Percentiles rank a stretch among this genome's conserved stretches.
phyloP scores from a whole-genome alignment of 2,888 invertebrate genomes.

The Spicauda simplicius region DNA sequence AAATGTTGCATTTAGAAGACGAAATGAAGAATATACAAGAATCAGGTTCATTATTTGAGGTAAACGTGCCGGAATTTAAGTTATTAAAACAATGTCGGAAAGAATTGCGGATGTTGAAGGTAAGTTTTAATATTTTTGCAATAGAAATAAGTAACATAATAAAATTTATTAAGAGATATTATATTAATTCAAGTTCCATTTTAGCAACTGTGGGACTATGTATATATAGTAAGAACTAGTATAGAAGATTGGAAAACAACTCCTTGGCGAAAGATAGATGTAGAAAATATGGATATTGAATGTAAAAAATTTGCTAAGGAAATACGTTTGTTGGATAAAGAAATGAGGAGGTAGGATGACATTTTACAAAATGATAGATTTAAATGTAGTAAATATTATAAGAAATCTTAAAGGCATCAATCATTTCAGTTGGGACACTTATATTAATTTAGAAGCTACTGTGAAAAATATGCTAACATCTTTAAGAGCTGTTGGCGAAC shows the following conservation, averaged over 20 bases:
- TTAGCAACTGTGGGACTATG: constrained; percentile 98
- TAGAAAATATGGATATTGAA: constrained; percentile 99
- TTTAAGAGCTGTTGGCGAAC: constrained; percentile 95
- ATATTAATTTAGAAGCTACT: constrained; percentile 93
- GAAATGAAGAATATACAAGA: constrained; percentile 95
- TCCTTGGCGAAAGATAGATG: constrained; percentile 98
- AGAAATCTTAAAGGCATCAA: neutral
- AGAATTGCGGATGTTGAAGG: constrained; percentile 94
- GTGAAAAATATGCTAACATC: constrained; percentile 99
- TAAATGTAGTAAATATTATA: neutral
- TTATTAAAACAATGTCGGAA: constrained; percentile 95
- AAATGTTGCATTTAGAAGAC: constrained; percentile 91
- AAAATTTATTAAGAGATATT: no score
- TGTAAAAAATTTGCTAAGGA: constrained; percentile 99
- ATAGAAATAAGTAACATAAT: neutral
- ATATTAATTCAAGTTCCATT: constrained; percentile 35
- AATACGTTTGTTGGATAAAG: constrained; percentile 95
- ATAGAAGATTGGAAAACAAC: constrained; percentile 99
- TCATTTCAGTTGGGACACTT: constrained; percentile 92
- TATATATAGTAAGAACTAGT: constrained; percentile 94
- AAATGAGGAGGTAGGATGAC: constrained; percentile 89
- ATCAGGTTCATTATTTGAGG: constrained; percentile 97
- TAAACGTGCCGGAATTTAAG: constrained; percentile 97
- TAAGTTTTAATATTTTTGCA: constrained; percentile 49
- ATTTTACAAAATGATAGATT: neutral